Evolutionary conservation across 2,888 invertebrate genomes (phyloP), one percentile per base, ranked within the genome.

Genomic region (Apodemia zela): DNA sequence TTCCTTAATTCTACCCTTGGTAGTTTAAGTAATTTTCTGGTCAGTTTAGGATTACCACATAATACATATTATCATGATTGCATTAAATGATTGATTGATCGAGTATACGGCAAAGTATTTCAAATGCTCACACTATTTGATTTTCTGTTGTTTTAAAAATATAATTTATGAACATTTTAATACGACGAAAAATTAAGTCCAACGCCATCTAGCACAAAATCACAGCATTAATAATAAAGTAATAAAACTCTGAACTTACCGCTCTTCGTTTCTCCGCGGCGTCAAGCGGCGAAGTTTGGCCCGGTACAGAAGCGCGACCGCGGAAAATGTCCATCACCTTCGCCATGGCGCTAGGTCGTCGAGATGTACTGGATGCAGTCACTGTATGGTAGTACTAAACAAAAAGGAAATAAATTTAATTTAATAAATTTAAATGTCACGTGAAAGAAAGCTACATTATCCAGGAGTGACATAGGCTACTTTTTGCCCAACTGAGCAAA

Each of bases 261-360:
- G 83, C 76, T 76, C 80, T 84, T 58, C 87, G 75, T 63, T 71
- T 81, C 1, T 86, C 88, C 18, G 85, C 72, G 61, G 67, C 72
- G 17, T 87, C 88, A 38, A 68, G 3, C 11, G 78, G 72, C 33
- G 64, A 2, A 3, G 66, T 65, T 64, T 81, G 84, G 1, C 75
- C 81, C 0, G 87, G 82, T 3, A 78, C 66, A 0, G 86, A 84
- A 0, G 84, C 80, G 5, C 89, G 78, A 0, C 90, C 94, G 66
- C 97, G 94, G 85, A 98, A 97, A 79, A 97, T 95, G 83, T 98
- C 97, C 95, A 97, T 97, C 61, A 98, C 97, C 92, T 97, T 97
- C 69, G 96, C 96, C 93, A 98, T 97, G 3, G 97, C 96, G 74
- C 96, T 96, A 0, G 95, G 94, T 7, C 94, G 92, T 15, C 94